Evolutionary conservation across 1,140 invertebrate species (phyloP), one percentile per base, ranked within the genome.

Genomic region (Cherax destructor): DNA sequence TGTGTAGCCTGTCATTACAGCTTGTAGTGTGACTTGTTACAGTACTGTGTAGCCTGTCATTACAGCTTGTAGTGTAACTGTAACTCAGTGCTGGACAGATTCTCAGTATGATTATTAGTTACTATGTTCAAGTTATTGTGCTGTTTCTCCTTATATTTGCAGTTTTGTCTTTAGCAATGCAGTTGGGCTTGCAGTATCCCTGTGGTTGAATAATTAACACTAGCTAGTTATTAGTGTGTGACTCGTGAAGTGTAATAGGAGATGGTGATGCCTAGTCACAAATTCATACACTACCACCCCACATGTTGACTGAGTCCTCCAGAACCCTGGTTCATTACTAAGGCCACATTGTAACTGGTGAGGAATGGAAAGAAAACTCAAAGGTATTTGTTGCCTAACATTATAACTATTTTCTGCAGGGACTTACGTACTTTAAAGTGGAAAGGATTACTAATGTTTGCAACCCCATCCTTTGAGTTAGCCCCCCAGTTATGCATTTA

Each of bases 401-500:
- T 21, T 69, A 18, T 21, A 11, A 69, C 6, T 21, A 69, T 5
- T 18, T 18, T 41, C 30, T 52, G 41, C 16, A 24, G 74, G 72
- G n/a, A 74, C 21, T n/a, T 16, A 85, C n/a, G n/a, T n/a, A n/a
- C 7, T 69, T 30, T 61, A 9, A 4, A 80, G 78, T 11, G 21
- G 56, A 24, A 52, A 59, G n/a, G n/a, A 83, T 83, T 83, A n/a
- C 61, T 83, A 83, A 61, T 61, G 52, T 56, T 61, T 83, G 52
- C 10, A 83, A 83, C 24, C 56, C 56, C 56, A 61, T 61, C 56
- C 56, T 30, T 61, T 65, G 9, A 59, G 79, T 83, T 41, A 18
- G 5, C 61, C 80, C 30, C 30, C 61, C 61, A 83, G 80, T 83
- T 56, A 61, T 83, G 80, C 7, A 56, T 83, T 30, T 83, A 24